Evolutionary conservation across 2,113 vertebrate genomes (phyloP).

Genomic region (Manacus vitellinus): DNA sequence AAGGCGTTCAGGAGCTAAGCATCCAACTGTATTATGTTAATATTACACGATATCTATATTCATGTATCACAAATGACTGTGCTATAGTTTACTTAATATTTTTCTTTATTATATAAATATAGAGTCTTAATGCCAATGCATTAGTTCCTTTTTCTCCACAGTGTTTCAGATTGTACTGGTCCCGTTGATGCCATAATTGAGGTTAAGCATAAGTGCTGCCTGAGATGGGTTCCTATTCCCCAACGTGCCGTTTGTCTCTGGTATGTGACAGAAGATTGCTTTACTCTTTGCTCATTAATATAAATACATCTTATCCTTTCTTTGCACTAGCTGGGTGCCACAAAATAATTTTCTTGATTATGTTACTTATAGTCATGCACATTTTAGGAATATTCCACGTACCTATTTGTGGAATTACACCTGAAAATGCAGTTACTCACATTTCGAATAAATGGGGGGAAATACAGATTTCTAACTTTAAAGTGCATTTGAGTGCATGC

Average conservation of each 20-base stretch:
- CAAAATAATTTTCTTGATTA: background rate
- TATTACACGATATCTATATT: background rate
- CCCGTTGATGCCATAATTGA: background rate
- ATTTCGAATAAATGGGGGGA: background rate
- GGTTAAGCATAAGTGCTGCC: conserved; percentile 30
- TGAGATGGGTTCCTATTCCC: conserved; percentile 27
- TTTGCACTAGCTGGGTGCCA: background rate
- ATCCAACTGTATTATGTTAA: conserved; percentile 32
- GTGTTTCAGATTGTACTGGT: background rate
- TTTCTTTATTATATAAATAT: conserved; percentile 38
- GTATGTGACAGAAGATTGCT: conserved; percentile 4
- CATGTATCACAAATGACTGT: background rate
- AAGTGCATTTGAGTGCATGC: background rate
- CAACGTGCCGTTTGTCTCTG: background rate
- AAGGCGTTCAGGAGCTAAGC: background rate
- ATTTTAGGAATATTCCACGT: background rate
- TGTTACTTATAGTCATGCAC: background rate
- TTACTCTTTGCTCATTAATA: conserved; percentile 34
- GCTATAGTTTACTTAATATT: conserved; percentile 14
- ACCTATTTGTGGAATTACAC: background rate
- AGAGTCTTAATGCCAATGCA: background rate
- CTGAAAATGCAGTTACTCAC: background rate
- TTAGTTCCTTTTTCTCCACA: background rate
- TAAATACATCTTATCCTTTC: background rate
- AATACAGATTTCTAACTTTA: background rate